Percentiles rank a stretch among this genome's conserved stretches.
These are phyloP conservation scores for Torymus auratus DNA, from an alignment of 2,888 invertebrate genomes.

Conservation along the genomic window DNA sequence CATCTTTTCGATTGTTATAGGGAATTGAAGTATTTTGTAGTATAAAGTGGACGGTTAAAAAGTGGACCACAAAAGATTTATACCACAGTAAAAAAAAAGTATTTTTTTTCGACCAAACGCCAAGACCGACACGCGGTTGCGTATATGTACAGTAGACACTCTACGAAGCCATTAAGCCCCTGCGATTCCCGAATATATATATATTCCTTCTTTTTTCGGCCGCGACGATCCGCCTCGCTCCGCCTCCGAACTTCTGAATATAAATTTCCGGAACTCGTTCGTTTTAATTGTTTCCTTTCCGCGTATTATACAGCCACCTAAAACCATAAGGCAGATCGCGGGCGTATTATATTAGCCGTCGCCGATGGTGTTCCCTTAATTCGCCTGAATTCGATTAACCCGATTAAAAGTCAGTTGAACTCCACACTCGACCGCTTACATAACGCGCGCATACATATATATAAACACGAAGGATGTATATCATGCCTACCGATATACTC, in stretches of 20 bases:
- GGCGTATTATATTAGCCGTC: background rate
- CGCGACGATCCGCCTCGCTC: slow-evolving; percentile 15
- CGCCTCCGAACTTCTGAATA: slow-evolving; percentile 23
- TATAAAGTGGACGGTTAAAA: no score
- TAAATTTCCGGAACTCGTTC: slow-evolving; percentile 52
- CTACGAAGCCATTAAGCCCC: slow-evolving; percentile 20
- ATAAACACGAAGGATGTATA: no score
- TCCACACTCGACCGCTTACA: no score
- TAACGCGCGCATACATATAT: no score
- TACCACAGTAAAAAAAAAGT: no score
- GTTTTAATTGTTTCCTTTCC: slow-evolving; percentile 47
- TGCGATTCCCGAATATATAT: background rate
- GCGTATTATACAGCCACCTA: background rate
- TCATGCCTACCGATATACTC: no score
- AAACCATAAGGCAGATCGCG: no score
- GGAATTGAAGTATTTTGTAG: no score
- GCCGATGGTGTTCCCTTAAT: background rate
- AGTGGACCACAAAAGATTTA: no score
- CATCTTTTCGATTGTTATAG: no score
- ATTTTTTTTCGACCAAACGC: no score
- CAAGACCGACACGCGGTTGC: no score
- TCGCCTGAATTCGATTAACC: slow-evolving; percentile 43
- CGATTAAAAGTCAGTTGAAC: slow-evolving; percentile 5
- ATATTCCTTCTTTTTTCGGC: background rate
- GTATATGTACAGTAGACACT: background rate